These are phyloP conservation scores for Pteronotus mesoamericanus DNA, from an alignment of 2,797 vertebrate species.

Conservation along the genomic window DNA sequence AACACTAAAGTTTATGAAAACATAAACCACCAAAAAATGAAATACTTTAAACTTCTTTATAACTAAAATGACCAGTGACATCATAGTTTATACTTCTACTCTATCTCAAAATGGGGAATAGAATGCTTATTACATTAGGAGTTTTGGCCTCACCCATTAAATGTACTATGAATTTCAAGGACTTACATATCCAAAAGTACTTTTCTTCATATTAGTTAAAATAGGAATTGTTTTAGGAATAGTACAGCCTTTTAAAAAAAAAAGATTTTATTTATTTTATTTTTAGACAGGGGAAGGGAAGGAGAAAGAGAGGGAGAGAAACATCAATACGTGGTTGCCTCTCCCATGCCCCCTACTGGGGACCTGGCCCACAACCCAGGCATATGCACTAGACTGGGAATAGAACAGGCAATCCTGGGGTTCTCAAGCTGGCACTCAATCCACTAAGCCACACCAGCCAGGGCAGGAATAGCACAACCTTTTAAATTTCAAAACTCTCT, in stretches of 20 bases:
- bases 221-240: neutral
- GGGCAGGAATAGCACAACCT: neutral
- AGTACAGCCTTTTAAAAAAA: neutral
- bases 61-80: neutral
- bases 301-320: too few relatives aligned
- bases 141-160: neutral
- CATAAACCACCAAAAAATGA: too few relatives aligned
- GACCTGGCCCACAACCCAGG: too few relatives aligned
- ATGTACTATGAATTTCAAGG: neutral
- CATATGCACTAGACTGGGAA: too few relatives aligned
- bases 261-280: too few relatives aligned
- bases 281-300: too few relatives aligned
- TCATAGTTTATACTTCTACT: neutral
- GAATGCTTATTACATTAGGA: neutral
- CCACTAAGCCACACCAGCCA: too few relatives aligned
- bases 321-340: too few relatives aligned
- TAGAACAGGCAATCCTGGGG: too few relatives aligned
- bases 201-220: neutral
- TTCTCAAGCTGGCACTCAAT: too few relatives aligned
- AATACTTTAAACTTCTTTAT: neutral
- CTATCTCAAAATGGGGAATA: neutral
- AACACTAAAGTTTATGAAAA: too few relatives aligned
- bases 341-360: too few relatives aligned
- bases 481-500: neutral
- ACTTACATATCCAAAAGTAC: neutral